Evolutionary conservation across 2,113 vertebrate species (phyloP).

Genomic region (Indicator indicator): DNA sequence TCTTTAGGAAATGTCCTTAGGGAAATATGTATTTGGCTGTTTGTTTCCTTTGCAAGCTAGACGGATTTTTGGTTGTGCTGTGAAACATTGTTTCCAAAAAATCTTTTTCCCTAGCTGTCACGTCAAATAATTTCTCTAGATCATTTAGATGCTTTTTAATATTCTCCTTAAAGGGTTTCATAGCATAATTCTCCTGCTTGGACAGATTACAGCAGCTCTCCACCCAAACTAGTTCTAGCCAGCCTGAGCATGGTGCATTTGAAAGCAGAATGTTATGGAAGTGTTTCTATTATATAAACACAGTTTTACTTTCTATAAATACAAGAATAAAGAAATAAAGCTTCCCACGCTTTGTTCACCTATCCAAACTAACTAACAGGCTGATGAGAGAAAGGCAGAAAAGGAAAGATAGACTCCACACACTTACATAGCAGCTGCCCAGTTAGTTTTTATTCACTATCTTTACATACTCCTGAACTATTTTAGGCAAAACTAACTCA

Average conservation of each 20-base stretch:
- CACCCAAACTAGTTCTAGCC: background rate
- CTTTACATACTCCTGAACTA: background rate
- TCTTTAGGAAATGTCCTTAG: background rate
- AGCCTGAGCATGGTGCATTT: background rate
- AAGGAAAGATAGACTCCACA: background rate
- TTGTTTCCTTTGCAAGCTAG: background rate
- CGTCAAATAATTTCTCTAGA: background rate
- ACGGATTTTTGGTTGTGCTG: background rate
- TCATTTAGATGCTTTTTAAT: background rate
- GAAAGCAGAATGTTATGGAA: background rate
- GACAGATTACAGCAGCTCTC: background rate
- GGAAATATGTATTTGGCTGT: background rate
- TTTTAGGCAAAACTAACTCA: background rate
- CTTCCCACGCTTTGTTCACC: background rate
- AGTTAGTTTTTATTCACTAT: background rate
- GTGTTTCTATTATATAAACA: background rate
- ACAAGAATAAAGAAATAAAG: constrained; percentile 3
- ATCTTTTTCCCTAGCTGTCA: background rate
- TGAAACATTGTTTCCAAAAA: background rate
- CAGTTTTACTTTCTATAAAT: background rate
- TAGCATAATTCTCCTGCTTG: background rate
- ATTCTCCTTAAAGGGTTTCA: background rate
- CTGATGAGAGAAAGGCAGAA: background rate
- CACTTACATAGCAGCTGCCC: background rate
- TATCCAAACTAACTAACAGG: background rate